Conservation (phyloP, 2,113 vertebrate genomes). For the Lucifuga dentata region DNA sequence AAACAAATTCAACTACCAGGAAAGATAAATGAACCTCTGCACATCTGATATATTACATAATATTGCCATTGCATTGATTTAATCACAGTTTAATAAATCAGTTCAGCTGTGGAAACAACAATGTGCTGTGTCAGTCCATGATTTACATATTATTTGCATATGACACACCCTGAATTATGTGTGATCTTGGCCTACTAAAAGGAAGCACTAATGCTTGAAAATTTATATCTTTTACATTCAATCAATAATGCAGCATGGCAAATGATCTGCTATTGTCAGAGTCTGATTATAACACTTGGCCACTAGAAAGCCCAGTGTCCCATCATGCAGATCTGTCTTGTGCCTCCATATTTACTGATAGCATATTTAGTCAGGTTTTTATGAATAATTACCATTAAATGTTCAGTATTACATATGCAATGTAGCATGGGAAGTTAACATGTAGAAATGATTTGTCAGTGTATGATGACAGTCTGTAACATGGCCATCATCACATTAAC, state of each 20-base stretch:
- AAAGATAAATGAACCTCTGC: constrained; percentile 55
- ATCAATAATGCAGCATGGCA: background rate
- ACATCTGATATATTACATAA: constrained; percentile 67
- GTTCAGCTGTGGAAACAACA: constrained; percentile 62
- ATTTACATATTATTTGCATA: constrained; percentile 43
- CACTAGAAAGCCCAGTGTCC: too few relatives aligned
- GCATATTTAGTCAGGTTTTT: too few relatives aligned
- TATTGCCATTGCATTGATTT: constrained; percentile 62
- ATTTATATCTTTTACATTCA: constrained; percentile 1
- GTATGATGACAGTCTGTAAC: too few relatives aligned
- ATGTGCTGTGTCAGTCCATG: constrained; percentile 26
- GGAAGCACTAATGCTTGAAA: background rate
- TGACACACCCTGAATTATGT: constrained; percentile 33
- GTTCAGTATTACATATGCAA: too few relatives aligned
- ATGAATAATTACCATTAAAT: too few relatives aligned
- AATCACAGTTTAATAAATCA: constrained; percentile 65
- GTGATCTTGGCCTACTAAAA: constrained; percentile 28
- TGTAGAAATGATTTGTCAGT: too few relatives aligned
- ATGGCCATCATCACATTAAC: too few relatives aligned
- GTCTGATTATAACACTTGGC: background rate
- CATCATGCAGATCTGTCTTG: too few relatives aligned
- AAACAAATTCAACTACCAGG: constrained; percentile 50
- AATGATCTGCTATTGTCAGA: background rate
- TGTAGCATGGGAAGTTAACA: too few relatives aligned
- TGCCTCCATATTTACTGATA: too few relatives aligned